Evolutionary conservation across 2,797 vertebrate genomes (phyloP), one percentile per base, ranked within the genome.

Genomic region (Sphenopsis melanotis): DNA sequence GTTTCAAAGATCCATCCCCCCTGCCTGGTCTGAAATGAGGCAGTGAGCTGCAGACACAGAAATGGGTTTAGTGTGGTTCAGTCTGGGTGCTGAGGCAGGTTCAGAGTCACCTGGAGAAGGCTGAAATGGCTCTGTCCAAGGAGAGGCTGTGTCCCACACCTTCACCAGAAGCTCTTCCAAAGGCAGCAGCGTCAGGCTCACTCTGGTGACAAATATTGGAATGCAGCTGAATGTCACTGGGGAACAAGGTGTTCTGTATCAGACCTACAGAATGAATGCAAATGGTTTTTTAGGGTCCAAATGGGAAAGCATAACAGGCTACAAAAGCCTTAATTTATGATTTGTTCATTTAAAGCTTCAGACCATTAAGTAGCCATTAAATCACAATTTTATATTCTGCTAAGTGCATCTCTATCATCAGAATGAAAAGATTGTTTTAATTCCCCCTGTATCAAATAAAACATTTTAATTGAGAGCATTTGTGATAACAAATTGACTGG

Each of bases 351-450:
- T 91, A 97, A 96, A 91, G 49, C 53, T 89, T 91, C 89, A 75
- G 52, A 26, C 59, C 72, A 89, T 92, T 95, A 96, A 91, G 84
- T 94, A 32, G 57, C 77, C 82, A 92, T 93, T 96, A 91, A 87
- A 87, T 96, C 56, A 81, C 55, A 83, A 52, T 82, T 96, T 95
- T 94, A 83, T 84, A 87, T 82, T 65, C 84, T 90, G 34, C 76
- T 95, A 96, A 95, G 69, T 94, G 78, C 75, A 91, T 82, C 60
- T 65, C 70, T 90, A 55, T 69, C 56, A 52, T 93, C 79, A 64
- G 75, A 97, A 94, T 89, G 87, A 97, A 95, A 94, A 91, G 65
- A 94, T 91, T 71, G 66, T 66, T 97, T 96, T 94, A 92, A 93
- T 95, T 93, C 60, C 46, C 34, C 44, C 56, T 57, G 20, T 91